Evolutionary conservation across 1,140 invertebrate species (phyloP).

Genomic region (Callitettix versicolor): DNA sequence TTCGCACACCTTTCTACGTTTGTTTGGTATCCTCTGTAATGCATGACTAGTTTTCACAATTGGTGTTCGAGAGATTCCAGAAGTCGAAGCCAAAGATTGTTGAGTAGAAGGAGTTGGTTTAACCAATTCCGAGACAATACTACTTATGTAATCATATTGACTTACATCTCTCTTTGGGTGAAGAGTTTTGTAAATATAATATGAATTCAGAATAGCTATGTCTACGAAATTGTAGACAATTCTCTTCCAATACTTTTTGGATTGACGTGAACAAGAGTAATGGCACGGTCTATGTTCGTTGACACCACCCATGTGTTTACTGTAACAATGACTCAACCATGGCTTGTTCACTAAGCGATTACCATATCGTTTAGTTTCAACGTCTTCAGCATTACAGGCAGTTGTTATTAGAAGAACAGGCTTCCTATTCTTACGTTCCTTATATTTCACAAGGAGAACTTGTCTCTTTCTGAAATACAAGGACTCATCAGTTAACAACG

Average conservation of each 20-base stretch:
- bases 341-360: conserved; percentile 1
- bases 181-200: conserved; percentile 1
- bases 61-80: too few relatives aligned
- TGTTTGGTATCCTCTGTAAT: too few relatives aligned
- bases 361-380: neutral
- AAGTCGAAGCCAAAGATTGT: too few relatives aligned
- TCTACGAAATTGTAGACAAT: conserved; percentile 3
- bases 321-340: conserved; percentile 4
- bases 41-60: too few relatives aligned
- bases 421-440: conserved; percentile 4
- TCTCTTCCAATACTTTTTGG: conserved; percentile 6
- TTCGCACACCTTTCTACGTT: too few relatives aligned
- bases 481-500: neutral
- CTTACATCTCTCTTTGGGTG: too few relatives aligned
- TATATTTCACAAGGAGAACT: too few relatives aligned
- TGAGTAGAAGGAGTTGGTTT: too few relatives aligned
- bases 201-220: conserved; percentile 8
- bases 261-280: neutral
- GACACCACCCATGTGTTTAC: conserved; percentile 6
- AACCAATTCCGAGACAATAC: too few relatives aligned
- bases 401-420: conserved; percentile 9
- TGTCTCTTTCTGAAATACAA: conserved; percentile 4
- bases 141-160: too few relatives aligned
- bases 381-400: conserved; percentile 7
- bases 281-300: conserved; percentile 7